Evolutionary conservation across 2,797 vertebrate species (phyloP).

Genomic region (Pipistrellus kuhlii): DNA sequence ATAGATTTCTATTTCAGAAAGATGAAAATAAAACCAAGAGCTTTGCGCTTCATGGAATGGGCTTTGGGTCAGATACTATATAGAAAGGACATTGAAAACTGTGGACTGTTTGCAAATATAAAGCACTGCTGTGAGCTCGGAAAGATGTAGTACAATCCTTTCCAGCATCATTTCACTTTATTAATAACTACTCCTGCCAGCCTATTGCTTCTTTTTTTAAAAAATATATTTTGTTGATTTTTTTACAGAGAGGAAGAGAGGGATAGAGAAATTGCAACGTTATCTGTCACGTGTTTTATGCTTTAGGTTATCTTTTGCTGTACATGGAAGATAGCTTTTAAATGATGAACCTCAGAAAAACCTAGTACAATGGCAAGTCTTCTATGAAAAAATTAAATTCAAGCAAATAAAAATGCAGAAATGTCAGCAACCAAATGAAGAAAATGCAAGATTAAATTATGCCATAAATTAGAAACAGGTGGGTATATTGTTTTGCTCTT

Average conservation of each 20-base stretch:
- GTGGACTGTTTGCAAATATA: neutral
- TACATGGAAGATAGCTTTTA: neutral
- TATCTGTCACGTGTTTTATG: neutral
- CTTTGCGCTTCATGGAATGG: neutral
- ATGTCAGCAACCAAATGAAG: slow-evolving; percentile 43
- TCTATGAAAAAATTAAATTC: slow-evolving; percentile 66
- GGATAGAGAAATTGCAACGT: neutral
- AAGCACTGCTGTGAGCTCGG: neutral
- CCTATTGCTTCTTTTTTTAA: too few relatives aligned
- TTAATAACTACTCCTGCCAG: neutral
- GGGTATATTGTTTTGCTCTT: neutral
- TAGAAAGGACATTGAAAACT: neutral
- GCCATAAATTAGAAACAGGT: slow-evolving; percentile 3
- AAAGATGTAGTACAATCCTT: neutral
- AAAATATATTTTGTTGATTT: too few relatives aligned
- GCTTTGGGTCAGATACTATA: neutral
- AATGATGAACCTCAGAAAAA: slow-evolving; percentile 27
- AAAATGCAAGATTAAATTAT: neutral
- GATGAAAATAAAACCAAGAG: neutral
- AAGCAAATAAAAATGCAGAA: slow-evolving; percentile 56
- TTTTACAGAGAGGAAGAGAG: too few relatives aligned
- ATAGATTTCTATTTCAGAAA: neutral
- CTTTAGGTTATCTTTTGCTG: neutral
- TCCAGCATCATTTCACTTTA: neutral
- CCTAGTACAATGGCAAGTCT: neutral